A percentile compares a stretch with the other conserved stretches of the same genome.
Conservation (phyloP, 2,888 invertebrate genomes). For the Onchidella celtica region DNA sequence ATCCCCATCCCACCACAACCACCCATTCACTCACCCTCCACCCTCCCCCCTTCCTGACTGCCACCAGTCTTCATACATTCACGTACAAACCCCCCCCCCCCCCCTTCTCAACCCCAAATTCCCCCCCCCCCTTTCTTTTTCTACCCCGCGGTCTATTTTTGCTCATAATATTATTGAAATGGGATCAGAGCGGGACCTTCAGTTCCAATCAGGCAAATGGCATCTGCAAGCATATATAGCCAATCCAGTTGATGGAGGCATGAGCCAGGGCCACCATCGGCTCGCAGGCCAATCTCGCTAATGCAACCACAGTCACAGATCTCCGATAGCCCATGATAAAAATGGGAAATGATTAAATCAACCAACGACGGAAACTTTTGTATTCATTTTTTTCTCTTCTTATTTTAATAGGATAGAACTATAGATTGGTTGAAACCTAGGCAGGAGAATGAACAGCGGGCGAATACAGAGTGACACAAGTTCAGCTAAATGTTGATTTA, state of each 20-base stretch:
- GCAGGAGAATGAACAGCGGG: too few relatives aligned
- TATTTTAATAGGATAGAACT: neutral
- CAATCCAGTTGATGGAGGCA: conserved; percentile 46
- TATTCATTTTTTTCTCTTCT: neutral
- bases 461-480: too few relatives aligned
- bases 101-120: neutral
- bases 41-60: neutral
- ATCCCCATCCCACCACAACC: neutral
- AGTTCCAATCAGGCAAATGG: conserved; percentile 46
- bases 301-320: conserved; percentile 33
- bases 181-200: conserved; percentile 24
- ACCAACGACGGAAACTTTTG: conserved; percentile 12
- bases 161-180: conserved; percentile 33
- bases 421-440: too few relatives aligned
- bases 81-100: neutral
- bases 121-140: neutral
- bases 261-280: conserved; percentile 15
- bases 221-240: conserved; percentile 36
- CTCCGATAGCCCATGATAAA: conserved; percentile 7
- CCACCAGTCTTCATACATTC: neutral
- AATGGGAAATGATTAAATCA: conserved; percentile 25
- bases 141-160: conserved; percentile 15
- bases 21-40: neutral
- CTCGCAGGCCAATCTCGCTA: conserved; percentile 43
- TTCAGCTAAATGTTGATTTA: too few relatives aligned